These are phyloP conservation scores for Acestrorhynchus altus DNA, from an alignment of 2,797 vertebrate genomes.

Conservation along the genomic window DNA sequence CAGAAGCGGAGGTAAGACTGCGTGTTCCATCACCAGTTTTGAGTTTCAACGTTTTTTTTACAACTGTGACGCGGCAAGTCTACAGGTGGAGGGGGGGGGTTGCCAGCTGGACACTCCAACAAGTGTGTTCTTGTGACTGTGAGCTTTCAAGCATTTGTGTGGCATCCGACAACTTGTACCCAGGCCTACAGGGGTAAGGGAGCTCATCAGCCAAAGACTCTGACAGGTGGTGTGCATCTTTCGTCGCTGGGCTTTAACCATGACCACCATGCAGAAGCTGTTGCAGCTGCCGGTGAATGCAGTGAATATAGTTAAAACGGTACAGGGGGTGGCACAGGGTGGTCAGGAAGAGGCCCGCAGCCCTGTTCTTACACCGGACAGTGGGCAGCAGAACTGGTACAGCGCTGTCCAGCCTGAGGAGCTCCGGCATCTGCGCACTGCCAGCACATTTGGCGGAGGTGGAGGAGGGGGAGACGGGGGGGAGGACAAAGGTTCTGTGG, in stretches of 20 bases:
- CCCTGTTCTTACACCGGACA: slow-evolving; percentile 86
- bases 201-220: slow-evolving; percentile 8
- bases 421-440: slow-evolving; percentile 81
- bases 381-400: slow-evolving; percentile 86
- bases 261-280: slow-evolving; percentile 88
- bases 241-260: slow-evolving; percentile 47
- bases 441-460: slow-evolving; percentile 66
- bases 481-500: slow-evolving; percentile 67
- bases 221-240: neutral
- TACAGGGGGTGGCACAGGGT: slow-evolving; percentile 76
- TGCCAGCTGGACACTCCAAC: neutral
- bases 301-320: slow-evolving; percentile 82
- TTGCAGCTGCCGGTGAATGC: slow-evolving; percentile 85
- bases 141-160: slow-evolving; percentile 6
- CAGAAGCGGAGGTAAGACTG: neutral
- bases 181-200: neutral
- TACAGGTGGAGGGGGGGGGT: neutral
- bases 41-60: neutral
- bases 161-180: neutral
- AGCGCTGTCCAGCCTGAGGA: slow-evolving; percentile 89
- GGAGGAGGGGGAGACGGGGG: slow-evolving; percentile 51
- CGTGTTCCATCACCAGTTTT: neutral
- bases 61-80: neutral
- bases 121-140: neutral
- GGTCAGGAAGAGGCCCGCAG: slow-evolving; percentile 86